These are phyloP conservation scores for Volucella zonaria DNA, from an alignment of 2,888 invertebrate genomes.

Conservation along the genomic window DNA sequence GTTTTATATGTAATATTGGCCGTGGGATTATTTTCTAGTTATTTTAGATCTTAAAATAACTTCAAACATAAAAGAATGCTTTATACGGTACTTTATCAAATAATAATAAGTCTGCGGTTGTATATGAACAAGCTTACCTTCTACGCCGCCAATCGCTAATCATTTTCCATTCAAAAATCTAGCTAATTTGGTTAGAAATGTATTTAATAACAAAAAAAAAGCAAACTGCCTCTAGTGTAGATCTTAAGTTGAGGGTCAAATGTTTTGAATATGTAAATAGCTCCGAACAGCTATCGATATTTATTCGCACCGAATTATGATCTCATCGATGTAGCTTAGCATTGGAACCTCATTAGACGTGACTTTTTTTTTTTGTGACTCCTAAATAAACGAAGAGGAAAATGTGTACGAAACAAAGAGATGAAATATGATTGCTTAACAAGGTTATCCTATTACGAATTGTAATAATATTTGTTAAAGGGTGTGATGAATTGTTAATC, in stretches of 20 bases:
- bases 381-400: slow-evolving; percentile 32
- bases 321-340: slow-evolving; percentile 67
- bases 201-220: slow-evolving; percentile 23
- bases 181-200: slow-evolving; percentile 48
- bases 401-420: slow-evolving; percentile 1
- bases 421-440: slow-evolving; percentile 16
- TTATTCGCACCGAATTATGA: slow-evolving; percentile 57
- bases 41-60: too few relatives aligned
- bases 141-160: slow-evolving; percentile 13
- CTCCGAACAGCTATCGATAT: slow-evolving; percentile 46
- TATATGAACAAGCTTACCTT: slow-evolving; percentile 40
- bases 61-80: too few relatives aligned
- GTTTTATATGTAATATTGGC: too few relatives aligned
- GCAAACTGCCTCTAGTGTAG: slow-evolving; percentile 26
- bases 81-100: neutral
- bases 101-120: slow-evolving; percentile 39
- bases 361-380: slow-evolving; percentile 57
- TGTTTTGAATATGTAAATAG: slow-evolving; percentile 60
- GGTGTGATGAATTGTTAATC: slow-evolving; percentile 48
- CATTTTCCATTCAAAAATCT: slow-evolving; percentile 19
- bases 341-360: slow-evolving; percentile 56
- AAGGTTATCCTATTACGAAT: slow-evolving; percentile 60
- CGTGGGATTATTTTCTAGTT: too few relatives aligned
- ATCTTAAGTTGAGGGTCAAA: slow-evolving; percentile 59
- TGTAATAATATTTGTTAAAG: slow-evolving; percentile 46